A percentile compares a stretch with the other conserved stretches of the same genome.
Conservation (phyloP, 2,113 vertebrate species). For the Trichomycterus rosablanca region DNA sequence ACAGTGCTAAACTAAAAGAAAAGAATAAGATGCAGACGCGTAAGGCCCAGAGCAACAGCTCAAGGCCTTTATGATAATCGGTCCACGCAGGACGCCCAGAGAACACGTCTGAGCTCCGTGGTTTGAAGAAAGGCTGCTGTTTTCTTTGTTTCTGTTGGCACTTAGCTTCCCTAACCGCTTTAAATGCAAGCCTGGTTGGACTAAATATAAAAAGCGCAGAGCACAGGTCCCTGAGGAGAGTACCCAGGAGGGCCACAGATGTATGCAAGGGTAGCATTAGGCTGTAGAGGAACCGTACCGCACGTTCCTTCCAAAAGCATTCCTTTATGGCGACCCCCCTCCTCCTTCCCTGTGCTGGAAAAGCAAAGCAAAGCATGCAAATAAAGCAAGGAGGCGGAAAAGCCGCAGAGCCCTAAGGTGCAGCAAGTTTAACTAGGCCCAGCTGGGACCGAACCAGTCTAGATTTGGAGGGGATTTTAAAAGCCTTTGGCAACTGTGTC, state of each 20-base stretch:
- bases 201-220: conserved; percentile 18
- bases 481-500: not conserved
- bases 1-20: too few species aligned
- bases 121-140: conserved; percentile 8
- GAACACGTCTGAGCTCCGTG: not conserved
- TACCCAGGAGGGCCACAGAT: conserved; percentile 15
- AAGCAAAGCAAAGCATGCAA: too few species aligned
- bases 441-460: not conserved
- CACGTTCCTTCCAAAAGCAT: conserved; percentile 58
- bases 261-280: conserved; percentile 13
- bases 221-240: not conserved
- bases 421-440: not conserved
- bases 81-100: not conserved
- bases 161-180: not conserved
- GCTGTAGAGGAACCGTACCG: conserved; percentile 57
- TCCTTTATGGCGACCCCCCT: conserved; percentile 29
- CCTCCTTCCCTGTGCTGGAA: not conserved
- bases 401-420: conserved; percentile 9
- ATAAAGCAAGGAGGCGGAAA: not conserved
- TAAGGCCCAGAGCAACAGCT: conserved; percentile 29
- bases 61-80: not conserved
- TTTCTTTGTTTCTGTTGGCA: conserved; percentile 14
- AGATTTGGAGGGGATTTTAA: too few species aligned
- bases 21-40: too few species aligned
- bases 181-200: conserved; percentile 21